phyloP scores from a whole-genome alignment of 23 tunicate genomes.

The Halocynthia aurantium region DNA sequence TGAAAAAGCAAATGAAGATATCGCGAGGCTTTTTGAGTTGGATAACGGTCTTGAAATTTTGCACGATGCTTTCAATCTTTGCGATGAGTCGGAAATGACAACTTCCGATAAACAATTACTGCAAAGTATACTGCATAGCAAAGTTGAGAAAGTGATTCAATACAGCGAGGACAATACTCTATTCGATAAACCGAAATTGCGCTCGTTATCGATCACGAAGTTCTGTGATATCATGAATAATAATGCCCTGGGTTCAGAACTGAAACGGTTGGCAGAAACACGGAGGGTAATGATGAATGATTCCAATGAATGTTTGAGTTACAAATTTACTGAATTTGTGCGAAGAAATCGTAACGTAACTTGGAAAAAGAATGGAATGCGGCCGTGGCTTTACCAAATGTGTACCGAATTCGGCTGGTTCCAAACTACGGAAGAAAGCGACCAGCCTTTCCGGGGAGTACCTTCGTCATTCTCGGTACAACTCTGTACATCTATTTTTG shows the following conservation, averaged over 20 bases:
- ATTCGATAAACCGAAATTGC: neutral
- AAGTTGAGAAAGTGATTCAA: slow-evolving; percentile 62
- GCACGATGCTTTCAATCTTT: slow-evolving; percentile 25
- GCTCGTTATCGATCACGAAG: slow-evolving; percentile 3
- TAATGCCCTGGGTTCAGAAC: slow-evolving; percentile 25
- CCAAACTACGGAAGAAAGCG: slow-evolving; percentile 37
- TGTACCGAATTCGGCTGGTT: slow-evolving; percentile 89
- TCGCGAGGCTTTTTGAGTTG: slow-evolving; percentile 22
- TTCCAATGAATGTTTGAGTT: neutral
- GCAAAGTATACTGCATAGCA: slow-evolving; percentile 13
- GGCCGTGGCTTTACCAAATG: slow-evolving; percentile 36
- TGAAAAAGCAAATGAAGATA: slow-evolving; percentile 2
- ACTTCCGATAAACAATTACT: neutral
- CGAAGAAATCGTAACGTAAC: neutral
- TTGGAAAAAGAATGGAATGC: neutral
- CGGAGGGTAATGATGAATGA: neutral
- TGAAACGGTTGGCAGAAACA: slow-evolving; percentile 17
- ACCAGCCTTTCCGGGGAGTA: slow-evolving; percentile 57
- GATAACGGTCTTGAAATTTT: slow-evolving; percentile 18
- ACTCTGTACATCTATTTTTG: slow-evolving; percentile 35
- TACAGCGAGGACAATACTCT: slow-evolving; percentile 54
- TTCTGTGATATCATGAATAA: slow-evolving; percentile 43
- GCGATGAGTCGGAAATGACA: neutral
- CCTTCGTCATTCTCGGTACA: slow-evolving; percentile 20
- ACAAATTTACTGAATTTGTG: neutral